Percentiles rank a stretch among this genome's conserved stretches.
These are phyloP conservation scores for Cataglyphis rosenhaueri DNA, from an alignment of 2,888 invertebrate genomes.

Conservation along the genomic window DNA sequence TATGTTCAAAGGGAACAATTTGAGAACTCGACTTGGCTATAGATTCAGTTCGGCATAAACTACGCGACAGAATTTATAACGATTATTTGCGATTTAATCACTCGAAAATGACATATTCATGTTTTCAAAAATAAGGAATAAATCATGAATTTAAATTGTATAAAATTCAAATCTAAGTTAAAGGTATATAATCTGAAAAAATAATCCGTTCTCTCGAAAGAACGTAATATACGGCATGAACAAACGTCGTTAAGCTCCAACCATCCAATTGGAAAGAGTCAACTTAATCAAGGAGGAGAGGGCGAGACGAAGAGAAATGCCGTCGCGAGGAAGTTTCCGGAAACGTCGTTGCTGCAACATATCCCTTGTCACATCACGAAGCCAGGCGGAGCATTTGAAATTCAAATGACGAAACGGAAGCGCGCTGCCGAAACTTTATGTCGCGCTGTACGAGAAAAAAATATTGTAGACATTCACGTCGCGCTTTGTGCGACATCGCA, in stretches of 20 bases:
- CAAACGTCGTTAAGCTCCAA: neutral
- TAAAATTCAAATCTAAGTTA: too few species aligned
- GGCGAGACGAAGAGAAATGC: constrained; percentile 11
- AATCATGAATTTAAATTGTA: neutral
- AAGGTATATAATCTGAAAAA: neutral
- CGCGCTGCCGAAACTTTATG: constrained; percentile 23
- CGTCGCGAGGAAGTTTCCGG: constrained; percentile 8
- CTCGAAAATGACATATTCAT: neutral
- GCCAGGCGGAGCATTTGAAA: constrained; percentile 48
- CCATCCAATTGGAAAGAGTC: constrained; percentile 31
- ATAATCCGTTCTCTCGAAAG: neutral
- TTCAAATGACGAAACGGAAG: constrained; percentile 53
- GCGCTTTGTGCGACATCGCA: constrained; percentile 19
- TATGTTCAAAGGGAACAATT: constrained; percentile 49
- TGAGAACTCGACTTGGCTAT: constrained; percentile 15
- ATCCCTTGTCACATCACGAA: constrained; percentile 3
- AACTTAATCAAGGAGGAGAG: constrained; percentile 21
- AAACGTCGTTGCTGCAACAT: constrained; percentile 6
- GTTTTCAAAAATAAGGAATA: neutral
- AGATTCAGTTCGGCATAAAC: constrained; percentile 12
- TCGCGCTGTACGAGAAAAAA: constrained; percentile 2
- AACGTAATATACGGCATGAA: neutral
- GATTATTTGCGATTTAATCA: neutral
- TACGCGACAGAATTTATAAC: neutral
- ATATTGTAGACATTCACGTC: constrained; percentile 5